These are phyloP conservation scores for Hypolimnas misippus DNA, from an alignment of 2,888 invertebrate genomes.

Conservation along the genomic window DNA sequence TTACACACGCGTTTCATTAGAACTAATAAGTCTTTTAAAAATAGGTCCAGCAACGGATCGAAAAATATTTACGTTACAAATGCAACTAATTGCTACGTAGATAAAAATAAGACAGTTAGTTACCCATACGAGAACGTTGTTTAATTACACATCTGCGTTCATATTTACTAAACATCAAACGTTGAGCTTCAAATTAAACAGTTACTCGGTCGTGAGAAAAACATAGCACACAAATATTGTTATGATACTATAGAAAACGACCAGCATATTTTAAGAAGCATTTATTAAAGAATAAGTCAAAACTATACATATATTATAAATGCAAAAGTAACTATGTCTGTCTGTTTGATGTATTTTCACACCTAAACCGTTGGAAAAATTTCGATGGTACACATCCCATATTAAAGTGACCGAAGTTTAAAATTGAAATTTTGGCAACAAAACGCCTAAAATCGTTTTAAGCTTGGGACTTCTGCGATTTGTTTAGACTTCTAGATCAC, in stretches of 20 bases:
- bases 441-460: too few species aligned
- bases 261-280: neutral
- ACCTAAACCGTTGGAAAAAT: too few species aligned
- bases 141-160: slow-evolving; percentile 21
- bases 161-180: slow-evolving; percentile 11
- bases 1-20: neutral
- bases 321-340: too few species aligned
- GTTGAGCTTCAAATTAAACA: neutral
- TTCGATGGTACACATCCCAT: too few species aligned
- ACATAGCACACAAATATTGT: neutral
- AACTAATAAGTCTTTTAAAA: neutral
- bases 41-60: slow-evolving; percentile 7
- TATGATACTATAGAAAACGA: neutral
- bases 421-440: too few species aligned
- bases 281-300: neutral
- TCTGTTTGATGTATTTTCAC: too few species aligned
- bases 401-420: too few species aligned
- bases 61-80: slow-evolving; percentile 6
- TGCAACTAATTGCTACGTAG: neutral
- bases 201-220: neutral
- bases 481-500: too few species aligned
- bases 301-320: too few species aligned
- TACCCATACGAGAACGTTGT: neutral
- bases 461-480: too few species aligned
- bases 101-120: slow-evolving; percentile 16